A percentile compares a stretch with the other conserved stretches of the same genome.
Evolutionary conservation across 2,797 vertebrate species (phyloP).

Genomic region (Anabas testudineus): DNA sequence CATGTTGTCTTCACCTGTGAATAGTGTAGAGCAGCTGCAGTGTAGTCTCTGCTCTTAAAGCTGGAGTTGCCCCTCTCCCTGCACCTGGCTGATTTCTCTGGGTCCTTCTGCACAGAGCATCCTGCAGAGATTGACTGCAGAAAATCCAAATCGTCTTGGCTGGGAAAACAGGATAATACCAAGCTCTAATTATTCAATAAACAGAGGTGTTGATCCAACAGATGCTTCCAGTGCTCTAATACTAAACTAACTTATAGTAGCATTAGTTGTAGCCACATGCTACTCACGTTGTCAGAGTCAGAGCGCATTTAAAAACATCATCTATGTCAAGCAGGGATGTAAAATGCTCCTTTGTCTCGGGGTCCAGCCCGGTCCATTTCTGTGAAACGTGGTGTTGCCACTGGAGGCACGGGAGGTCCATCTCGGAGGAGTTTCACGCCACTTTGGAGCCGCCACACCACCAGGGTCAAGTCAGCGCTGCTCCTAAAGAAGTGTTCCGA

Average conservation of each 20-base stretch:
- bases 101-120: conserved; percentile 79
- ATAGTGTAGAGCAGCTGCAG: conserved; percentile 83
- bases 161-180: conserved; percentile 34
- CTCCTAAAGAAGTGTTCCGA: neutral
- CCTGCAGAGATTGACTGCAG: conserved; percentile 75
- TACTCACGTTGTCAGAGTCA: conserved; percentile 76
- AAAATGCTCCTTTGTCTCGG: conserved; percentile 63
- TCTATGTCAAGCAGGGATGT: conserved; percentile 69
- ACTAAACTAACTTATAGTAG: neutral
- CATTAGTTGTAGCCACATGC: neutral
- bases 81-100: conserved; percentile 73
- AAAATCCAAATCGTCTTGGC: conserved; percentile 83
- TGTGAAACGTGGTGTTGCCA: conserved; percentile 80
- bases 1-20: conserved; percentile 83
- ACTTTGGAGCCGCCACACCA: rapidly evolving
- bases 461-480: rapidly evolving
- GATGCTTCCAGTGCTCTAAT: neutral
- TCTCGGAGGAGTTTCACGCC: conserved; percentile 29
- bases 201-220: neutral
- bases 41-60: conserved; percentile 86
- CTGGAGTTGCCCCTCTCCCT: conserved; percentile 87
- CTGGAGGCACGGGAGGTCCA: conserved; percentile 79
- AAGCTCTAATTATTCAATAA: neutral
- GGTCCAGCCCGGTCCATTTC: conserved; percentile 77
- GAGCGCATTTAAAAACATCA: conserved; percentile 73